Percentiles rank a stretch among this genome's conserved stretches.
These are phyloP conservation scores for Gephyroberyx darwinii DNA, from an alignment of 2,797 vertebrate genomes.

Conservation along the genomic window DNA sequence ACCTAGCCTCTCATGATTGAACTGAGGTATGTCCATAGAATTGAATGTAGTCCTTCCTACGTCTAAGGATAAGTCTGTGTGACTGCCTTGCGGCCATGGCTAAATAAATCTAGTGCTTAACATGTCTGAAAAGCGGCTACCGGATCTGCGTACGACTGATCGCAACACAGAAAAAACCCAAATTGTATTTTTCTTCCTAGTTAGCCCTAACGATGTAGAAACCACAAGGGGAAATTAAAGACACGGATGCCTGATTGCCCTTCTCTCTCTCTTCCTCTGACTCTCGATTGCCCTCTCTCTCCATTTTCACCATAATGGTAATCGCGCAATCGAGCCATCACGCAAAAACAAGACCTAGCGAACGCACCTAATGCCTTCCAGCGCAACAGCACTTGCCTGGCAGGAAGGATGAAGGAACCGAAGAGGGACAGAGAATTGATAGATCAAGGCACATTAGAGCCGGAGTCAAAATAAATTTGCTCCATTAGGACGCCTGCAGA, in stretches of 20 bases:
- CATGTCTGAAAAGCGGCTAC: conserved; percentile 9
- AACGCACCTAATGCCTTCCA: conserved; percentile 51
- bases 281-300: conserved; percentile 15
- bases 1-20: too few relatives aligned
- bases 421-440: conserved; percentile 44
- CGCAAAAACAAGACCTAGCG: conserved; percentile 36
- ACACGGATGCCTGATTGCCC: conserved; percentile 35
- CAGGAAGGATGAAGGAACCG: conserved; percentile 25
- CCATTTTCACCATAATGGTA: conserved; percentile 61
- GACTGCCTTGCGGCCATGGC: conserved; percentile 45
- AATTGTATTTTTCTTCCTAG: neutral
- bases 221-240: conserved; percentile 26
- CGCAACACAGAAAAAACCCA: neutral
- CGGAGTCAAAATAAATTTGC: conserved; percentile 53
- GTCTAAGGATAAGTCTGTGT: conserved; percentile 31
- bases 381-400: conserved; percentile 32
- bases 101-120: conserved; percentile 35
- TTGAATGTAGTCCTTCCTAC: neutral
- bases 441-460: conserved; percentile 61
- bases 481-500: conserved; percentile 50
- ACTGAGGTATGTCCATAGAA: neutral
- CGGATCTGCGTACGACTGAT: neutral
- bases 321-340: conserved; percentile 52
- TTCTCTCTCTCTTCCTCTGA: neutral
- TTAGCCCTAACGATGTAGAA: conserved; percentile 1